Conservation (phyloP, 2,797 vertebrate species). For the Acanthornis magna region DNA sequence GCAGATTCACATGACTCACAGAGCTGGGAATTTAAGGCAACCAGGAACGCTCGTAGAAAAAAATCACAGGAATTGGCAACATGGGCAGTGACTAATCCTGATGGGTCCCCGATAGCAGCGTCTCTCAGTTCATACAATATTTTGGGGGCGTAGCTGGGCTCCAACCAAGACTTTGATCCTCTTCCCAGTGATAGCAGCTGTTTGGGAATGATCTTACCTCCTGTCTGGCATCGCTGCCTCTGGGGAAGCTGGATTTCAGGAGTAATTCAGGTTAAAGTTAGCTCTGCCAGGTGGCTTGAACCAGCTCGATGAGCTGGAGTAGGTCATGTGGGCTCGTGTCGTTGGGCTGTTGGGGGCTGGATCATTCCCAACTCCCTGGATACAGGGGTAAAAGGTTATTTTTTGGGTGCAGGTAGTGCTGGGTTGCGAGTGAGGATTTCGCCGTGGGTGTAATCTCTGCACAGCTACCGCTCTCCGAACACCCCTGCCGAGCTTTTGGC, state of each 20-base stretch:
- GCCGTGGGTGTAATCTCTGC: background rate
- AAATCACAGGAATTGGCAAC: background rate
- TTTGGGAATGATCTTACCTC: constrained; percentile 2
- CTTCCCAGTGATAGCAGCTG: background rate
- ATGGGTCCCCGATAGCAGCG: constrained; percentile 12
- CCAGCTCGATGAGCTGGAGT: background rate
- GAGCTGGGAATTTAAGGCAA: constrained; percentile 22
- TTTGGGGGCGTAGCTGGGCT: constrained; percentile 22
- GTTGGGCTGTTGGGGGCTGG: fast-evolving
- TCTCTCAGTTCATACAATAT: background rate
- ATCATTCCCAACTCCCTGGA: background rate
- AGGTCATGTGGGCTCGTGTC: background rate
- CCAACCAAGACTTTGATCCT: constrained; percentile 30
- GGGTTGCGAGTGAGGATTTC: background rate
- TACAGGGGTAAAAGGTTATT: background rate
- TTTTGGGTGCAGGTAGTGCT: background rate
- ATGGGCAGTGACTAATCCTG: constrained; percentile 6
- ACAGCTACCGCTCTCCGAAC: background rate
- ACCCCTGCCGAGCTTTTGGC: background rate
- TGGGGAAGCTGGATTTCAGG: background rate
- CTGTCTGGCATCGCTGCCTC: background rate
- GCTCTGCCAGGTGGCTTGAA: background rate
- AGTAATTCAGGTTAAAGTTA: constrained; percentile 22
- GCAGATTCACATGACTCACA: background rate
- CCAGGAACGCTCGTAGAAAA: background rate